Base-by-base conservation (phyloP, 2,113 vertebrate genomes). In the Heterochromis multidens region DNA sequence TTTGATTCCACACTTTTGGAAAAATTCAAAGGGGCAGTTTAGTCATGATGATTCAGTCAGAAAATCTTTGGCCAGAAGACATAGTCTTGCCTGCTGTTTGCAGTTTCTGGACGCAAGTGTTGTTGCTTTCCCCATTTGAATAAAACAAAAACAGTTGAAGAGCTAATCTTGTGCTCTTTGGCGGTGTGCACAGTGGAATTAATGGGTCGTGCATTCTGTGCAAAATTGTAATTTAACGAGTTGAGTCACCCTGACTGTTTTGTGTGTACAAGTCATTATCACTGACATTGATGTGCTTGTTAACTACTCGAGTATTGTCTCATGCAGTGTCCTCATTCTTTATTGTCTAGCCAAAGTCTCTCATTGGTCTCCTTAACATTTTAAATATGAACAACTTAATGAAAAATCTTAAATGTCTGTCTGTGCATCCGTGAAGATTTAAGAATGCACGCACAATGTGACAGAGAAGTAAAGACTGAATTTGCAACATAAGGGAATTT, bases 191-290 rank as follows among this genome's bases (percentile, higher is more conserved):
- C 67, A 14, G 27, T 81, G 7, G 17, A 90, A 84, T 89, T 87
- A 92, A 92, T 90, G 82, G 89, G 33, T 81, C 1, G 56, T 87
- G 83, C 52, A 46, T 65, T 83, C 52, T 16, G 33, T 63, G 77
- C 82, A 80, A 87, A 92, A 89, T 80, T 85, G 80, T 33, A 81
- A 29, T 90, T 90, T 91, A 93, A 92, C 88, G 84, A 91, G 80
- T 90, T 79, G 76, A 89, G 88, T 91, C 89, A 89, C 83, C 85
- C 70, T 79, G 79, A 78, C 60, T 91, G 89, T 87, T 91, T 79
- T 85, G 80, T 89, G 77, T 88, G 63, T 76, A 76, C 37, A 83
- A 90, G 82, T 84, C 91, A 89, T 91, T 92, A 91, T 81, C 54
- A 4, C 74, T 89, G 91, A 89, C 87, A 91, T 27, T 91, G 86